Evolutionary conservation across 2,113 vertebrate species (phyloP), one percentile per base, ranked within the genome.

Genomic region (Hippocampus zosterae): DNA sequence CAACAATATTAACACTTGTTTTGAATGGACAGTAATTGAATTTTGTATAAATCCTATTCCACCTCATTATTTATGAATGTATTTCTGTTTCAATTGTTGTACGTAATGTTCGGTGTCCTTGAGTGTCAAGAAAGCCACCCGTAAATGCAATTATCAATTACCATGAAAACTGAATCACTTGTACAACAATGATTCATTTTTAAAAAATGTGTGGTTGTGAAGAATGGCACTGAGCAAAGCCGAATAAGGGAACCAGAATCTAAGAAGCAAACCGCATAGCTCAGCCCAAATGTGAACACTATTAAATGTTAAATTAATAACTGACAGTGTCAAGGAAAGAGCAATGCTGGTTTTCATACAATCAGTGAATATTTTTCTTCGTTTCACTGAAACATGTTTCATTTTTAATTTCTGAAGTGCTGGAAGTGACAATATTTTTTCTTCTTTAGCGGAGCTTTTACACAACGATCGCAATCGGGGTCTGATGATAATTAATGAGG

Each of bases 401-500:
- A 7, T 33, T 18, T 29, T 13, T 7, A 18, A 65, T 65, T 23
- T 44, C 40, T 41, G 1, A 41, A 63, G 5, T 63, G 40, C 21
- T 2, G 21, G 21, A 42, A 42, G 21, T 64, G 11, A 42, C 61
- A 10, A 13, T 55, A 37, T 62, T 4, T 10, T 23, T 6, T 64
- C n/a, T n/a, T 64, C 11, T 63, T 42, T 42, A 12, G 21, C 40
- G 15, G 19, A 4, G 33, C 33, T 11, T 65, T 25, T 16, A 16
- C 60, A 23, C 42, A 27, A 65, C 23, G 63, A 46, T 65, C 21
- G 23, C 15, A 65, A 65, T 46, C 63, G 18, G 41, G 6, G 13
- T 42, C 42, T 46, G 41, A 46, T 27, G 6, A 37, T 65, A 48
- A 65, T 65, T 65, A 65, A 65, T 65, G 63, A 65, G 42, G 42